These are phyloP conservation scores for Dicyrtoma fusca DNA, from an alignment of 2,888 invertebrate genomes.

Conservation along the genomic window DNA sequence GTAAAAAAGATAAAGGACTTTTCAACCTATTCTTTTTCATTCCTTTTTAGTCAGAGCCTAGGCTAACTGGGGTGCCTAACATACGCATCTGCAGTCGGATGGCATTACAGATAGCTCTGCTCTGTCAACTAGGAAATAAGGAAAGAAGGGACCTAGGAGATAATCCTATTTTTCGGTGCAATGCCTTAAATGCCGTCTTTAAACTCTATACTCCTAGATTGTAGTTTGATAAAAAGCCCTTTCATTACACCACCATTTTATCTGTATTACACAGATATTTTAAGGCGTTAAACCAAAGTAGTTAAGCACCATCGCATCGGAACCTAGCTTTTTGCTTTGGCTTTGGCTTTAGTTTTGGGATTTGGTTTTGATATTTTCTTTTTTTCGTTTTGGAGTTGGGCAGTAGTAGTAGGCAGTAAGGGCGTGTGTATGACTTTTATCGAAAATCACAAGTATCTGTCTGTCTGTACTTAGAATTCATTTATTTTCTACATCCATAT, in stretches of 20 bases:
- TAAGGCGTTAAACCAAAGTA: slow-evolving; percentile 14
- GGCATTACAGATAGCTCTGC: background rate
- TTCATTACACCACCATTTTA: slow-evolving; percentile 12
- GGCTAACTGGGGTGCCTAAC: background rate
- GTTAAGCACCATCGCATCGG: no score
- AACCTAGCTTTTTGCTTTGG: background rate
- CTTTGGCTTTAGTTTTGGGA: slow-evolving; percentile 1
- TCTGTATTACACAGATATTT: slow-evolving; percentile 1
- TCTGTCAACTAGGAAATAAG: background rate
- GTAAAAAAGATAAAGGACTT: no score
- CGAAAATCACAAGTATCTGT: slow-evolving; percentile 3
- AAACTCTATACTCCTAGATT: background rate
- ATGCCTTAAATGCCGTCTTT: background rate
- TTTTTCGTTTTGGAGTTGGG: background rate
- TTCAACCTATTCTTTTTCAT: no score
- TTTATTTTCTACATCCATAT: no score
- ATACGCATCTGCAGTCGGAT: background rate
- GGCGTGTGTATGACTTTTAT: slow-evolving; percentile 20
- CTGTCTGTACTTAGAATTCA: no score
- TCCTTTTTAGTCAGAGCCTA: no score
- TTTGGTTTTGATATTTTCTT: background rate
- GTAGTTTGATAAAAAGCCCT: slow-evolving; percentile 20
- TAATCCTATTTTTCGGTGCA: slow-evolving; percentile 6
- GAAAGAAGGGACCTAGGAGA: background rate
- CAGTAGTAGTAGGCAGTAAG: slow-evolving; percentile 2